Base-by-base conservation (phyloP, 2,797 vertebrate genomes). In the Huso huso region DNA sequence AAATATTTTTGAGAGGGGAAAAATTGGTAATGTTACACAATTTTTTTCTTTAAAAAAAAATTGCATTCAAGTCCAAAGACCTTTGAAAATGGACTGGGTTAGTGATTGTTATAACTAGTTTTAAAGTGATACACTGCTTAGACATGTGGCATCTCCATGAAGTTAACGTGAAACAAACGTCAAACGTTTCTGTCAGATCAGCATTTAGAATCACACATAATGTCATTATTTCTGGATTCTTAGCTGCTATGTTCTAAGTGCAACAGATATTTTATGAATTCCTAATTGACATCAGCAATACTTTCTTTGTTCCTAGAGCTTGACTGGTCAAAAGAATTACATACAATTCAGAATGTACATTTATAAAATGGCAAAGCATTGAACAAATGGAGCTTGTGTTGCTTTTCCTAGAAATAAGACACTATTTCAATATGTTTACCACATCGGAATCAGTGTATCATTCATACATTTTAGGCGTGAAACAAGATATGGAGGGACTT, bases 241-340 rank as follows among this genome's bases (percentile, higher is more conserved):
- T 71, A 74, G 76, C 23, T 78, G 72, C 79, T 78, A 78, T 83
- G 81, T 75, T 78, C 6, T 64, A 77, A 74, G 72, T 74, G 70
- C 70, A 53, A 67, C 74, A 79, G 84, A 82, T 81, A 81, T 76
- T 78, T 81, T 76, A 78, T 82, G 81, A 86, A 85, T 86, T 85
- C 83, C 83, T 84, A 83, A 85, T 80, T 76, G 78, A 77, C 76
- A 82, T 84, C 23, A 37, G 23, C 23, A 37, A 37, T 4, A 37
- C 23, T 37, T 37, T 37, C 23, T 37, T 37, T 37, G 23, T 37
- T 37, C 2, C 4, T 37, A 37, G 23, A 37, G 23, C 23, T 37
- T 37, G 23, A 80, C 84, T 84, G 81, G 73, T 79, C 77, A 58
- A 58, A 78, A 78, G 85, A 85, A 86, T 65, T 65, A 69, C n/a